Percentiles rank a stretch among this genome's conserved stretches.
Evolutionary conservation across 2,113 vertebrate genomes (phyloP).

Genomic region (Centropus unirufus): DNA sequence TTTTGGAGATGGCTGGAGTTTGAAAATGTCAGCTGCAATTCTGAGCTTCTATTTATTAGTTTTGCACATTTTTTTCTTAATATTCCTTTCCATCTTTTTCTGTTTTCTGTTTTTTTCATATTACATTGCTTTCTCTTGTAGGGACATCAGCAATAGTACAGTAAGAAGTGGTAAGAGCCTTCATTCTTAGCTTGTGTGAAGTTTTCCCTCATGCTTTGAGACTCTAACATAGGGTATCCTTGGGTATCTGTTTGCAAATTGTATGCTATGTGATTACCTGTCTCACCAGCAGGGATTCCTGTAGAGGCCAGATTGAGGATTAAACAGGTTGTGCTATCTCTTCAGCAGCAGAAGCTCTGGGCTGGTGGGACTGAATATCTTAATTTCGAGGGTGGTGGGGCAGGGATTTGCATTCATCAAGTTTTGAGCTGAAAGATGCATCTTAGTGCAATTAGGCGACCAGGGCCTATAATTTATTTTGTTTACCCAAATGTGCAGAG

Average conservation of each 20-base stretch:
- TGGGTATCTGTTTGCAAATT: not conserved
- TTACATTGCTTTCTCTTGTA: not conserved
- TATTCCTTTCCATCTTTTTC: not conserved
- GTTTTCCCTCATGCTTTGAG: accelerated
- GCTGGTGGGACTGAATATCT: not conserved
- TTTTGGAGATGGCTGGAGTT: not conserved
- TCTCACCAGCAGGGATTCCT: not conserved
- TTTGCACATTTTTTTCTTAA: not conserved
- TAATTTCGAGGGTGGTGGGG: not conserved
- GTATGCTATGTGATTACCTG: accelerated
- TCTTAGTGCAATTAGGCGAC: not conserved
- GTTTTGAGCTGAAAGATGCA: not conserved
- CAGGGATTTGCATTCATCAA: accelerated
- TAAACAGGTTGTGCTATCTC: not conserved
- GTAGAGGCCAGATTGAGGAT: not conserved
- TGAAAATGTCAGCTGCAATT: not conserved
- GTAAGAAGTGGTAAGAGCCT: not conserved
- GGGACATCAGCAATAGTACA: not conserved
- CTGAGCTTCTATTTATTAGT: not conserved
- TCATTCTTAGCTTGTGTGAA: not conserved
- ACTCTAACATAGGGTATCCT: not conserved
- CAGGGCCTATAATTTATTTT: not conserved
- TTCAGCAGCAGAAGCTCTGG: not conserved
- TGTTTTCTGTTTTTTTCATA: not conserved
- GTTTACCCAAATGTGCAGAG: not conserved